Base-by-base conservation (phyloP, 1,140 invertebrate species). In the Spodoptera frugiperda region DNA sequence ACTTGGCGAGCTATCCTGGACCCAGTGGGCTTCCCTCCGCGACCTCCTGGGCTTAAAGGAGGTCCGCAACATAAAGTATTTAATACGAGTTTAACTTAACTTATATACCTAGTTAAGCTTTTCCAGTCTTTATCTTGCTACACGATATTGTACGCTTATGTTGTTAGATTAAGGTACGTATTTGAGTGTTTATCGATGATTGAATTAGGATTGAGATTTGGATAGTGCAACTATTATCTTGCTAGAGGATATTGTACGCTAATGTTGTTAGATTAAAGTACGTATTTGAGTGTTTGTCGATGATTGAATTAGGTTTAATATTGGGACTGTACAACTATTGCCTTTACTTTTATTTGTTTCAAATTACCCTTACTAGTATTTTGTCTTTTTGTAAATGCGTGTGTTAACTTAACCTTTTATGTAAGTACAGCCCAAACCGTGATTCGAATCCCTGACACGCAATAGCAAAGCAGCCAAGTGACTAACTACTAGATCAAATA, bases 1-100 rank as follows among this genome's bases (percentile, higher is more conserved):
- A 61, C 33, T 61, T 61, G 30, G 57, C 57, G 30, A 44, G 57
- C 33, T 61, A 61, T 17, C 33, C n/a, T 15, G 57, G 57, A 44
- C 57, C 57, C 57, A 10, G 12, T 33, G 57, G 57, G 57, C n/a
- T 61, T 61, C 39, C 11, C 14, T n/a, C 8, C 8, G 57, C n/a
- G 57, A 15, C 57, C 57, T 33, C 33, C 57, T 0, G 57, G 39
- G 57, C 57, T 61, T 61, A 61, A 61, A 61, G 57, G 33, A 61
- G 57, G 57, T 61, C 57, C 57, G 57, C 57, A 61, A 61, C 57
- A 44, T 61, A 39, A 61, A 61, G 57, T 61, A 61, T 61, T 61
- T 61, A 61, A 61, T 61, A 61, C 57, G 8, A 61, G 57, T 61
- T 61, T 61, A 61, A 61, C 33, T 61, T 44, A 61, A 61, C 14